Conservation (phyloP, 2,888 invertebrate genomes). For the Cyaniris semiargus region DNA sequence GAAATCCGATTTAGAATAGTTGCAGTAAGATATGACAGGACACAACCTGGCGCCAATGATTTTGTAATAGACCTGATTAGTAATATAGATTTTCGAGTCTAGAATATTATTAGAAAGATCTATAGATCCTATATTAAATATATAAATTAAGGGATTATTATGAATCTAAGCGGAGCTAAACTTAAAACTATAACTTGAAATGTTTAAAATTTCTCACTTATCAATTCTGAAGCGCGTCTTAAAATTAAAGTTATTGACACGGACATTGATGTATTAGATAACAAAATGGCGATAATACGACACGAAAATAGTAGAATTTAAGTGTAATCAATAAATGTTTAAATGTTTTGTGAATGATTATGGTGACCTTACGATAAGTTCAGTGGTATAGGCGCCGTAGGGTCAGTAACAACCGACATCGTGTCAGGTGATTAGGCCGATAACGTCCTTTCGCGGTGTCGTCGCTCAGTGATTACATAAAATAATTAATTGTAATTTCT, state of each 20-base stretch:
- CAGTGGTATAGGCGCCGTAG: constrained; percentile 25
- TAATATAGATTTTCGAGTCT: background rate
- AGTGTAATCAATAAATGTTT: constrained; percentile 17
- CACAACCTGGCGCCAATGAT: background rate
- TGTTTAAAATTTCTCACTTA: background rate
- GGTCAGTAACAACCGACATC: background rate
- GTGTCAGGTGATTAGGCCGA: background rate
- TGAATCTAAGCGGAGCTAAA: background rate
- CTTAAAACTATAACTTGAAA: background rate
- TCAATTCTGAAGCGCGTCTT: background rate
- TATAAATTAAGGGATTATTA: background rate
- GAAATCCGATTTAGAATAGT: background rate
- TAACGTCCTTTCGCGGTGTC: background rate
- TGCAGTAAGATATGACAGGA: background rate
- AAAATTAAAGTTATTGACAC: constrained; percentile 12
- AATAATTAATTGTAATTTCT: background rate
- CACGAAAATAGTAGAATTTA: background rate
- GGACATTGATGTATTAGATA: constrained; percentile 2
- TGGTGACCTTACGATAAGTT: constrained; percentile 9
- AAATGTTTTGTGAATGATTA: constrained; percentile 12
- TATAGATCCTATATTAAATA: background rate
- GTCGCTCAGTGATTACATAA: background rate
- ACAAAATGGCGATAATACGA: background rate
- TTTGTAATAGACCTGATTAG: background rate
- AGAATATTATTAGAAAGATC: background rate